Evolutionary conservation across 2,888 invertebrate genomes (phyloP).

Genomic region (Aphrophora alni): DNA sequence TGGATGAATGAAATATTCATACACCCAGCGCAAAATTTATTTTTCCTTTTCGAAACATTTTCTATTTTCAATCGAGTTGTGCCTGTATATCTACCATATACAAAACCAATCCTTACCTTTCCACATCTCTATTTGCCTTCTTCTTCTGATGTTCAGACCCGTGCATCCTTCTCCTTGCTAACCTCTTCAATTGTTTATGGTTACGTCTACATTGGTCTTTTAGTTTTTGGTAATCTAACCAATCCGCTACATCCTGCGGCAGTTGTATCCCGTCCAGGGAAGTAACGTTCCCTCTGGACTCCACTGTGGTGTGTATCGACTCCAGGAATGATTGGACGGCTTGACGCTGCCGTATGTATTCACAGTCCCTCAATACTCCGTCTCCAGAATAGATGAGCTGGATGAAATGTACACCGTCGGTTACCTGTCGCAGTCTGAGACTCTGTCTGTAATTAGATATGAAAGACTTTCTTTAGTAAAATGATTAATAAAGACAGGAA

Average conservation of each 20-base stretch:
- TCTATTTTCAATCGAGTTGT: background rate
- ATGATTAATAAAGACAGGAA: too few species aligned
- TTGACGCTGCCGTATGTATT: conserved; percentile 64
- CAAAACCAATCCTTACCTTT: conserved; percentile 24
- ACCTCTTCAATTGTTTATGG: conserved; percentile 53
- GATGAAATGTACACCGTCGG: conserved; percentile 71
- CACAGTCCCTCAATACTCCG: conserved; percentile 70
- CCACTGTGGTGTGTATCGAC: conserved; percentile 64
- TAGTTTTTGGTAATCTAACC: conserved; percentile 67
- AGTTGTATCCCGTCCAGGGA: conserved; percentile 52
- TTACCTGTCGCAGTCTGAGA: conserved; percentile 69
- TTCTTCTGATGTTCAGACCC: conserved; percentile 24
- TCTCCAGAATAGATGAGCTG: conserved; percentile 71
- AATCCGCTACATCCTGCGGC: conserved; percentile 61
- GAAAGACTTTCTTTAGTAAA: too few species aligned
- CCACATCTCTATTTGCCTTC: conserved; percentile 28
- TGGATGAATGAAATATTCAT: too few species aligned
- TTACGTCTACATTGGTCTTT: conserved; percentile 63
- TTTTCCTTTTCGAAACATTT: too few species aligned
- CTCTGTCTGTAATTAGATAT: conserved; percentile 61
- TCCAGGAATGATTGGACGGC: conserved; percentile 66
- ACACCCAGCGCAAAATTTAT: too few species aligned
- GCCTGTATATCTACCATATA: background rate
- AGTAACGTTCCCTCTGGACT: conserved; percentile 54
- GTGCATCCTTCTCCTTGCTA: conserved; percentile 50